Conservation (phyloP, 2,888 invertebrate species). For the Nephrotoma flavescens region DNA sequence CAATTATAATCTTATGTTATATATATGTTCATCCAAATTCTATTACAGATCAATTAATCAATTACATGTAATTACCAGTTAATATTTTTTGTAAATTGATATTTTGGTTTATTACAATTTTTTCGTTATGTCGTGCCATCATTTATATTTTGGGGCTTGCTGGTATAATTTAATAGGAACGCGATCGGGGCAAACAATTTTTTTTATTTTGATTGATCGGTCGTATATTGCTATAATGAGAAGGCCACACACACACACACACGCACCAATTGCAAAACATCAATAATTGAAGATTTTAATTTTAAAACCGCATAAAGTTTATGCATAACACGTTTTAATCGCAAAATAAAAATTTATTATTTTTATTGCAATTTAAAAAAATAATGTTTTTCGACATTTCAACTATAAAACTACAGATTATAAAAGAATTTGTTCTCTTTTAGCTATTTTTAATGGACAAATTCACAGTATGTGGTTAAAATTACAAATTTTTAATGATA, state of each 20-base stretch:
- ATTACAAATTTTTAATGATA: not conserved
- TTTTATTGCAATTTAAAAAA: not conserved
- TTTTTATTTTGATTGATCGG: too few relatives aligned
- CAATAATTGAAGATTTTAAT: too few relatives aligned
- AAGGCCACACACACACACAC: too few relatives aligned
- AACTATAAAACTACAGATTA: not conserved
- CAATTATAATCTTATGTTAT: not conserved
- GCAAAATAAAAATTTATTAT: not conserved
- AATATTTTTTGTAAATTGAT: not conserved
- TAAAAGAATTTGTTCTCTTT: not conserved
- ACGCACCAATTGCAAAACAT: too few relatives aligned
- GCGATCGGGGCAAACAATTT: too few relatives aligned
- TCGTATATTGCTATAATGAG: too few relatives aligned
- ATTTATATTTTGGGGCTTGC: too few relatives aligned
- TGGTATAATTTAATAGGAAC: too few relatives aligned
- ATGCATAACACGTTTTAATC: not conserved
- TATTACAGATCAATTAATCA: not conserved
- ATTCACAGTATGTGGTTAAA: not conserved
- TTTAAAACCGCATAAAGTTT: too few relatives aligned
- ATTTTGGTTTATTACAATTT: not conserved
- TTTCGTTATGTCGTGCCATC: not conserved
- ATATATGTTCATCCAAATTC: not conserved
- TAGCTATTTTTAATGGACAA: not conserved
- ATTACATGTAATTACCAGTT: not conserved
- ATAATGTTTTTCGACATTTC: not conserved